Percentiles rank a stretch among this genome's conserved stretches.
Evolutionary conservation across 2,797 vertebrate species (phyloP).

Genomic region (Bradypodion pumilum): DNA sequence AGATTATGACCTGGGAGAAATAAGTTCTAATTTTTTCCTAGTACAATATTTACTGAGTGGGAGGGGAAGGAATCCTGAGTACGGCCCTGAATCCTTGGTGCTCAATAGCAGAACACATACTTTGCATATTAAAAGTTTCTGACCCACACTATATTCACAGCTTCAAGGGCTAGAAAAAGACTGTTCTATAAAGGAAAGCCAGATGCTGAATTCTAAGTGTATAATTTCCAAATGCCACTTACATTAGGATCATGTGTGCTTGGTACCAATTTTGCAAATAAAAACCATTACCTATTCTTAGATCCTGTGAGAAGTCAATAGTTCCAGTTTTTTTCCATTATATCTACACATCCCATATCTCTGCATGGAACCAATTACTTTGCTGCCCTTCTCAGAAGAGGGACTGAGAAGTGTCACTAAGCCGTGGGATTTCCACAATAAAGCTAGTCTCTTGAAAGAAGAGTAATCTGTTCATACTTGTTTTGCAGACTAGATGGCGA

Average conservation of each 20-base stretch:
- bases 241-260: neutral
- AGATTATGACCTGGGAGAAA: neutral
- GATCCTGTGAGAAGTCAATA: neutral
- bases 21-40: neutral
- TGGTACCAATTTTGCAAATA: neutral
- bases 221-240: neutral
- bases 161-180: neutral
- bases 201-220: neutral
- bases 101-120: neutral
- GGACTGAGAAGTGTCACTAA: neutral
- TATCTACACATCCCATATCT: neutral
- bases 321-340: neutral
- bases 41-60: too few relatives aligned
- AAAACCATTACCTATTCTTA: neutral
- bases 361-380: neutral
- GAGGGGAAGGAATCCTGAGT: too few relatives aligned
- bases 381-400: neutral
- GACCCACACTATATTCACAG: neutral
- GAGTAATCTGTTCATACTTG: neutral
- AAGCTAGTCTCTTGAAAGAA: neutral
- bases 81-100: neutral
- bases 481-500: neutral
- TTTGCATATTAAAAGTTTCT: neutral
- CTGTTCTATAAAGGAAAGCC: neutral
- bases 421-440: neutral